phyloP scores from a whole-genome alignment of 2,113 vertebrate species.

The Propithecus coquereli region DNA sequence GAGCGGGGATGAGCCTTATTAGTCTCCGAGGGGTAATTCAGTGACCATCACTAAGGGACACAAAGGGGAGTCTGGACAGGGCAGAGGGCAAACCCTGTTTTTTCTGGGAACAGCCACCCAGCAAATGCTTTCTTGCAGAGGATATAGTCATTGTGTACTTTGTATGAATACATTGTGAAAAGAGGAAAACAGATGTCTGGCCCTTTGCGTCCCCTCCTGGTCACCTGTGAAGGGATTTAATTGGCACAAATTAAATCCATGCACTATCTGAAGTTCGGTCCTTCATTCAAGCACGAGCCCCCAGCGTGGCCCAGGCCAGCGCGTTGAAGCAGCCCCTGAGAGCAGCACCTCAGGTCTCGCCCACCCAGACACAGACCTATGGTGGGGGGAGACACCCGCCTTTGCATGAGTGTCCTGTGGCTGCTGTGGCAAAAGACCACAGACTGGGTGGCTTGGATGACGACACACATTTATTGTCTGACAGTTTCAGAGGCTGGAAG shows the following conservation, averaged over 20 bases:
- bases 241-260: neutral
- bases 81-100: fast-evolving
- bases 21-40: neutral
- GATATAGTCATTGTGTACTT: no score
- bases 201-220: neutral
- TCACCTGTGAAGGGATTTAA: neutral
- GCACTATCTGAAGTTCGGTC: no score
- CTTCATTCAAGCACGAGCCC: neutral
- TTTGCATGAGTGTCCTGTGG: fast-evolving
- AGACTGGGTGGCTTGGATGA: neutral
- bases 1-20: neutral
- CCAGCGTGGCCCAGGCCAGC: fast-evolving
- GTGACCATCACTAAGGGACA: neutral
- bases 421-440: neutral
- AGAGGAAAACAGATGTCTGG: neutral
- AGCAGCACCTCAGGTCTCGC: fast-evolving
- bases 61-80: no score
- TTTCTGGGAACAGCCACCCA: neutral
- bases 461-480: neutral
- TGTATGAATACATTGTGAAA: neutral
- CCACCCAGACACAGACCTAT: no score
- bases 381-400: neutral
- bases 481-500: neutral
- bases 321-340: neutral
- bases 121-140: neutral